Evolutionary conservation across 2,113 vertebrate genomes (phyloP), one percentile per base, ranked within the genome.

Genomic region (Lepidothrix coronata): DNA sequence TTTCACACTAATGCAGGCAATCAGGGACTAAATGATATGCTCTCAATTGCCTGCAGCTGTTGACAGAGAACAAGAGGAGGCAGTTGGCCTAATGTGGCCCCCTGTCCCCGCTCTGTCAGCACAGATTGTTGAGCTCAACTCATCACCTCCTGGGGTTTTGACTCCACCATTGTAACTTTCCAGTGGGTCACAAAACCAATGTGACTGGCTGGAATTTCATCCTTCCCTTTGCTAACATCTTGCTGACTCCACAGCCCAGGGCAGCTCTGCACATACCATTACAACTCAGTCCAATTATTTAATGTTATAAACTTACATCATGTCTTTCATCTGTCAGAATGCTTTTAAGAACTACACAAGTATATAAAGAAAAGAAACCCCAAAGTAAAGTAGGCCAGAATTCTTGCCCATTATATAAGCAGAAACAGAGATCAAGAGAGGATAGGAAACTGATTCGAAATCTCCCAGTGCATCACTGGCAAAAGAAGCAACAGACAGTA

Each of bases 331-430:
- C 72, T 90, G 72, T 66, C 91, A 94, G 49, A 68, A 55, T 46
- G 63, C 63, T 94, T 95, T 90, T 65, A 90, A 44, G 33, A 27
- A 88, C 61, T 51, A 63, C 14, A 41, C 9, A 63, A 81, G 72
- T n/a, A 87, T 2, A 39, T 24, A 51, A 59, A 49, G 35, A 48
- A 14, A 28, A 57, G 62, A 61, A 86, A 85, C 7, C 6, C 5
- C 41, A 51, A 76, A 85, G 71, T 46, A 79, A 84, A n/a, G 30
- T 43, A 88, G 75, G 75, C 20, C 83, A 77, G 30, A 83, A 86
- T 30, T 75, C 54, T 28, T 91, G 44, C 6, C 59, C 21, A 28
- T 93, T 92, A 92, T 25, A 48, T 92, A 95, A 97, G 76, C 48
- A 80, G 65, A 66, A 93, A 75, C 9, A 63, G 13, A 88, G 66